phyloP scores from a whole-genome alignment of 1,140 invertebrate genomes.

The Theocolax elegans region DNA sequence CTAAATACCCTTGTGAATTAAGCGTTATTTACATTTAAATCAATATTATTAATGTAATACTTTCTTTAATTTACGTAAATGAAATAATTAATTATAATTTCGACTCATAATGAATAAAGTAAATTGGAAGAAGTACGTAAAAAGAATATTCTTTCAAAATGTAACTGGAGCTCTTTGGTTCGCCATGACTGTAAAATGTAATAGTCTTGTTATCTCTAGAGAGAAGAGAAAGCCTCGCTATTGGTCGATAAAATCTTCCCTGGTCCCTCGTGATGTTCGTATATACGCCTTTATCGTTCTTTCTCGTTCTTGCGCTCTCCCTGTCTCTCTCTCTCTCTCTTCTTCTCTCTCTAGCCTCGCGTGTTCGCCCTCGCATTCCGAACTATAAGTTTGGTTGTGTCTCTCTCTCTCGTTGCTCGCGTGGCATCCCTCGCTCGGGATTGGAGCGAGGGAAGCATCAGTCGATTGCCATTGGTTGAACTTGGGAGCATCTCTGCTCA shows the following conservation, averaged over 20 bases:
- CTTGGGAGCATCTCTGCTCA: constrained; percentile 62
- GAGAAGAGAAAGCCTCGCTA: background rate
- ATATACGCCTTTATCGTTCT: background rate
- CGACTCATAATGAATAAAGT: no score
- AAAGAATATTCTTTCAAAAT: no score
- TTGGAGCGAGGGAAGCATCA: constrained; percentile 57
- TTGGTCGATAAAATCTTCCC: constrained; percentile 25
- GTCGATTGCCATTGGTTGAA: constrained; percentile 48
- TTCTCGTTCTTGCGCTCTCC: constrained; percentile 28
- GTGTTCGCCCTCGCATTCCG: no score
- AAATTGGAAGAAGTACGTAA: no score
- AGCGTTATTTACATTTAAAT: no score
- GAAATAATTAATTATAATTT: no score
- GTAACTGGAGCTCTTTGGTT: no score
- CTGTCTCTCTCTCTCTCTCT: constrained; percentile 25
- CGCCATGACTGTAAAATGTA: no score
- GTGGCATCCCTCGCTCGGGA: constrained; percentile 46
- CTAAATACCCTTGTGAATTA: no score
- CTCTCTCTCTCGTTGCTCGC: constrained; percentile 45
- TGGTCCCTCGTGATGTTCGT: constrained; percentile 11
- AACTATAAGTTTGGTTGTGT: no score
- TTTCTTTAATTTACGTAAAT: no score
- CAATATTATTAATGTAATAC: no score
- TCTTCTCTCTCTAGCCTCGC: constrained; percentile 17
- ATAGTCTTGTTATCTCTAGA: constrained; percentile 9